phyloP scores from a whole-genome alignment of 2,113 vertebrate genomes.

The Psilopogon haemacephalus region DNA sequence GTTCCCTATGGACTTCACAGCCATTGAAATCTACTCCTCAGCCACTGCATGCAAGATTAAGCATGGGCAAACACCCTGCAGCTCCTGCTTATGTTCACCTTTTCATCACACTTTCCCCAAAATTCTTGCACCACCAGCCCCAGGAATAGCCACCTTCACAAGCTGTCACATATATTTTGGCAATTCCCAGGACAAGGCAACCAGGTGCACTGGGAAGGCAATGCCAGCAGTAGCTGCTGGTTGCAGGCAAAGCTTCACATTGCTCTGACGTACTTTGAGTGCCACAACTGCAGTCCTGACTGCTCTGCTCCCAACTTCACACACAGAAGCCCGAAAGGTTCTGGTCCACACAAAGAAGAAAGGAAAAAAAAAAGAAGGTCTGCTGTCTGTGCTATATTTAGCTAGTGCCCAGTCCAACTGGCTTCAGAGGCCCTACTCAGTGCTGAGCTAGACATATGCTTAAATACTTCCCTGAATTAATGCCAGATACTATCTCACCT shows the following conservation, averaged over 20 bases:
- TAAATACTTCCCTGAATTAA: background rate
- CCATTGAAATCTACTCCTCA: background rate
- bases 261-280: background rate
- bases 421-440: background rate
- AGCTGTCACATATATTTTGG: background rate
- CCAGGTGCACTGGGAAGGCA: rapidly evolving
- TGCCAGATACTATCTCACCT: background rate
- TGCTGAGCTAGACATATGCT: background rate
- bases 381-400: background rate
- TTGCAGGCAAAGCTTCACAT: background rate
- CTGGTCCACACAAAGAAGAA: background rate
- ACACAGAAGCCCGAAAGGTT: background rate
- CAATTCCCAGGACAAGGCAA: background rate
- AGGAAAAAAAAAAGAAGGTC: too few relatives aligned
- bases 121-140: background rate
- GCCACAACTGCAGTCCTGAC: background rate
- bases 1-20: background rate
- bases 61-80: background rate
- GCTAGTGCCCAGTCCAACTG: background rate
- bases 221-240: background rate
- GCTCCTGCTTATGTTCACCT: rapidly evolving
- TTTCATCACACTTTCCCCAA: background rate
- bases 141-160: background rate
- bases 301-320: background rate
- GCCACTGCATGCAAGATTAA: background rate